These are phyloP conservation scores for Tenthredo mesomela DNA, from an alignment of 2,888 invertebrate genomes.

Conservation along the genomic window DNA sequence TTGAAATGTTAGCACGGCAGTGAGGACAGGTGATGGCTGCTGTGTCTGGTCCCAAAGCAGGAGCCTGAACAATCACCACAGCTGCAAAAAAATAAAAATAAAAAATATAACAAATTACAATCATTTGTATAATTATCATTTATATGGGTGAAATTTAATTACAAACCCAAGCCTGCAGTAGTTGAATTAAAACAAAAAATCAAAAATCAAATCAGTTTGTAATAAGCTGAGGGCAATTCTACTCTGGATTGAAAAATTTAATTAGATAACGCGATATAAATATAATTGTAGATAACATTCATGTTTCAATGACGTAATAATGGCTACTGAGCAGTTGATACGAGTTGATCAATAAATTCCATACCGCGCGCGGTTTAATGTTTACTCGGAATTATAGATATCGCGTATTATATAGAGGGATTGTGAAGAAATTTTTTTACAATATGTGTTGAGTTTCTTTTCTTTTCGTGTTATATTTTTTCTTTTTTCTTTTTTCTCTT, in stretches of 20 bases:
- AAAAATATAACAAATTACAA: conserved; percentile 23
- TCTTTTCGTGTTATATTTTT: too few species aligned
- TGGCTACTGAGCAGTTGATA: neutral
- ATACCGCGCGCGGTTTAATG: neutral
- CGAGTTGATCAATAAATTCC: neutral
- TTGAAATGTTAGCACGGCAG: conserved; percentile 76
- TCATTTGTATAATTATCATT: neutral
- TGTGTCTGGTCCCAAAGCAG: conserved; percentile 74
- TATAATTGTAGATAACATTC: too few species aligned
- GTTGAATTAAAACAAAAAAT: neutral
- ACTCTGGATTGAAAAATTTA: too few species aligned
- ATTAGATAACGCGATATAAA: too few species aligned
- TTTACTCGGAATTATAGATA: neutral
- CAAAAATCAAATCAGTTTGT: too few species aligned
- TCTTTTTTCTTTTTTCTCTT: neutral
- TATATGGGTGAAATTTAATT: neutral
- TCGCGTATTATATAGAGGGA: neutral
- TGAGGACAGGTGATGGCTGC: conserved; percentile 77
- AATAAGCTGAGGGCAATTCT: too few species aligned
- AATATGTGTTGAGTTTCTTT: neutral
- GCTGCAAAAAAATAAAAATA: conserved; percentile 56
- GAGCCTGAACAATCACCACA: conserved; percentile 60
- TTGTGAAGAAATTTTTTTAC: neutral
- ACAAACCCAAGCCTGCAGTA: neutral
- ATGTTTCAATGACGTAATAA: too few species aligned